These are phyloP conservation scores for Ophonus ardosiacus DNA, from an alignment of 2,888 invertebrate genomes.

Conservation along the genomic window DNA sequence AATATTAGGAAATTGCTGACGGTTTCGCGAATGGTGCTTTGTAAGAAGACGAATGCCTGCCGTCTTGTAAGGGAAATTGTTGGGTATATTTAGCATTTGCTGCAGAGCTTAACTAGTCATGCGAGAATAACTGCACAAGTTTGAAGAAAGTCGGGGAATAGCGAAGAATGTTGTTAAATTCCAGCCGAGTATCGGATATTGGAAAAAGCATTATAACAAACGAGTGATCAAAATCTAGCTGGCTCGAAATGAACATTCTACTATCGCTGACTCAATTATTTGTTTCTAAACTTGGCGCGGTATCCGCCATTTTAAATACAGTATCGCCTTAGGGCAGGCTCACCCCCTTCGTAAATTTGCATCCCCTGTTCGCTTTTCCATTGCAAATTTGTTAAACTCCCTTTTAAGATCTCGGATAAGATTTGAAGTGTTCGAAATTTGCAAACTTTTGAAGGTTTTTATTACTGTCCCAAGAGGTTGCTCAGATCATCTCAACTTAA, in stretches of 20 bases:
- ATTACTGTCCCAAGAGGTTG: slow-evolving; percentile 30
- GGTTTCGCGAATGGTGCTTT: neutral
- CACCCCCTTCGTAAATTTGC: slow-evolving; percentile 51
- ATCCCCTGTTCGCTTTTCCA: slow-evolving; percentile 58
- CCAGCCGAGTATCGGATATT: slow-evolving; percentile 26
- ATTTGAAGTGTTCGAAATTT: slow-evolving; percentile 61
- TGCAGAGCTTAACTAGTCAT: neutral
- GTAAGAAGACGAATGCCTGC: neutral
- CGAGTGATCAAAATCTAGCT: slow-evolving; percentile 45
- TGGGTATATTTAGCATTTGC: neutral
- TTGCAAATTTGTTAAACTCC: slow-evolving; percentile 64
- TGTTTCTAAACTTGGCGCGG: slow-evolving; percentile 58
- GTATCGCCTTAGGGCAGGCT: slow-evolving; percentile 54
- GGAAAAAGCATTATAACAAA: slow-evolving; percentile 42
- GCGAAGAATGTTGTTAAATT: slow-evolving; percentile 25
- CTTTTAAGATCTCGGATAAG: slow-evolving; percentile 63
- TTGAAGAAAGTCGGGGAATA: slow-evolving; percentile 5
- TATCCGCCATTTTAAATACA: slow-evolving; percentile 59
- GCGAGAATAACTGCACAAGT: slow-evolving; percentile 4
- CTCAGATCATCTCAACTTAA: slow-evolving; percentile 39
- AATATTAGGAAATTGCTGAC: neutral
- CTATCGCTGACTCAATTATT: slow-evolving; percentile 62
- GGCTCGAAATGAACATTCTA: slow-evolving; percentile 43
- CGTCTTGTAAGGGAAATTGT: neutral
- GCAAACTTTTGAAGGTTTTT: slow-evolving; percentile 60